Base-by-base conservation (phyloP, 1,140 invertebrate genomes). In the Vanessa tameamea region DNA sequence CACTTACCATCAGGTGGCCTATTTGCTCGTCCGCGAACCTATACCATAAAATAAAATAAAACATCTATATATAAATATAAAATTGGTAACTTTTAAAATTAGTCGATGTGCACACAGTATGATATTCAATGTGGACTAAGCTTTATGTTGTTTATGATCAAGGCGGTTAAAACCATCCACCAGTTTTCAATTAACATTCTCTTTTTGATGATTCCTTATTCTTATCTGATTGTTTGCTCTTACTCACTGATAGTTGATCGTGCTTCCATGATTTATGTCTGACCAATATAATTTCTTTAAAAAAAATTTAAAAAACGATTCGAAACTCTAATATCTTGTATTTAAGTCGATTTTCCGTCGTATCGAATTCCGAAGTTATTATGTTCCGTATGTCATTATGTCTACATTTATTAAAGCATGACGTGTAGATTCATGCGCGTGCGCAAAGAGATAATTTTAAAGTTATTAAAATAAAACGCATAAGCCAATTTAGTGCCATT, bases 151-250 rank as follows among this genome's bases (percentile, higher is more conserved):
- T 70, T 75, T 69, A 78, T 69, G 69, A 59, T 51, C 31, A 47
- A 65, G 57, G 71, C 67, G 71, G 75, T 72, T 78, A 61, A 69
- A 73, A 53, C 57, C 73, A 67, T 78, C 78, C 81, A 74, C 73
- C 70, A 77, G 72, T 77, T 80, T 80, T 82, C 81, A 82, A 82
- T 82, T 82, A 82, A 82, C 74, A 74, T 82, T 82, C 81, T 78
- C 81, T 82, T 82, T 82, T 82, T 80, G 77, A 80, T 78, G 81
- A 82, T 82, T 78, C 77, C 77, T 78, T 82, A 80, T 78, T 79
- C 77, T 78, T 82, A 80, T 82, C 81, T 76, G 74, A 77, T 71
- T 82, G 70, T 80, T 80, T 80, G 75, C 77, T 78, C 73, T 81
- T 81, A 78, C 75, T 71, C 73, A 73, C 57, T 79, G 78, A 79